phyloP scores from a whole-genome alignment of 2,888 invertebrate genomes.

The Himalopsyche japonica region DNA sequence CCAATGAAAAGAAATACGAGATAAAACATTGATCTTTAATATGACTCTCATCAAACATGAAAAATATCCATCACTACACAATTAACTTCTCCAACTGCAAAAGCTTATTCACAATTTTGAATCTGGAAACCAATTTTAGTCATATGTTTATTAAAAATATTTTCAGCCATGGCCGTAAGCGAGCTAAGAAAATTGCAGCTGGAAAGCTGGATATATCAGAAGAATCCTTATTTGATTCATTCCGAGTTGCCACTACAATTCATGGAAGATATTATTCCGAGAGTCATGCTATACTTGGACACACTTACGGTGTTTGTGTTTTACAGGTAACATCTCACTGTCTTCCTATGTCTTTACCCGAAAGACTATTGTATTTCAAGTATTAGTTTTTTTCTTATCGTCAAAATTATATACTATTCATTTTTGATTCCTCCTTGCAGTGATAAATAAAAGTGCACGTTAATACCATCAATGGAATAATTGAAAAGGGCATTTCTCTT shows the following conservation, averaged over 20 bases:
- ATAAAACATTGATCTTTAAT: too few species aligned
- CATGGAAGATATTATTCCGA: conserved; percentile 97
- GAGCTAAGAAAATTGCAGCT: conserved; percentile 88
- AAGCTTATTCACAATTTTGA: neutral
- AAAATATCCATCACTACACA: too few species aligned
- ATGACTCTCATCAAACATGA: too few species aligned
- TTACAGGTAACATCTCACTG: conserved; percentile 67
- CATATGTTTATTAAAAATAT: neutral
- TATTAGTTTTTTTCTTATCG: neutral
- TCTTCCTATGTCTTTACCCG: neutral
- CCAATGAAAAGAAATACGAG: too few species aligned
- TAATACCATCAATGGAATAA: too few species aligned
- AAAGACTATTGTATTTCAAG: neutral
- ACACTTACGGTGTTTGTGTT: conserved; percentile 95
- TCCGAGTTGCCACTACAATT: conserved; percentile 94
- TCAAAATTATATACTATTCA: too few species aligned
- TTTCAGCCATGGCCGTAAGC: conserved; percentile 85
- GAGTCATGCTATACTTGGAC: conserved; percentile 96
- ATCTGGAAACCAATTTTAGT: neutral
- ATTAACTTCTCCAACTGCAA: too few species aligned
- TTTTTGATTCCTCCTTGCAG: too few species aligned
- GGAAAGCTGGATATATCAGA: conserved; percentile 89
- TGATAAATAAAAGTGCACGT: too few species aligned
- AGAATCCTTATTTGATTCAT: conserved; percentile 95
- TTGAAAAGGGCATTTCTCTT: too few species aligned